Conservation (phyloP, 2,113 vertebrate genomes). For the Sylvilagus bachmani region DNA sequence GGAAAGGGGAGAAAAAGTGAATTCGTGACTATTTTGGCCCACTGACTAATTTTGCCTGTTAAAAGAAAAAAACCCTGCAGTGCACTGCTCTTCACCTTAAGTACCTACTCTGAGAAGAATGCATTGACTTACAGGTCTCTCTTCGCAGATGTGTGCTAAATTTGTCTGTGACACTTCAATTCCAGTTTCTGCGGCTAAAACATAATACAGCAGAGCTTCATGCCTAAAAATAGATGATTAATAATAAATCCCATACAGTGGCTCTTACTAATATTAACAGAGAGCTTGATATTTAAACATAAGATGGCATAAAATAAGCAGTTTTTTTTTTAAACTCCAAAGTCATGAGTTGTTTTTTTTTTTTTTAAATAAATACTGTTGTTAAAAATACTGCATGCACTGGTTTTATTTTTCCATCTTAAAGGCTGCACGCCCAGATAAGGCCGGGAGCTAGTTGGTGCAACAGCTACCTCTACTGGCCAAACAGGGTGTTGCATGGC, state of each 20-base stretch:
- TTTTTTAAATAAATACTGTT: slow-evolving; percentile 75
- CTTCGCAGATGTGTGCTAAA: slow-evolving; percentile 95
- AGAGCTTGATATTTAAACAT: slow-evolving; percentile 73
- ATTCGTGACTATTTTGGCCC: slow-evolving; percentile 59
- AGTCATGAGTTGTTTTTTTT: slow-evolving; percentile 66
- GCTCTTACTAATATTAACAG: slow-evolving; percentile 76
- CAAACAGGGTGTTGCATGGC: fast-evolving
- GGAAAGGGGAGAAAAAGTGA: slow-evolving; percentile 64
- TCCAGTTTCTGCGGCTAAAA: slow-evolving; percentile 95
- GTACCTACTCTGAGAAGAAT: slow-evolving; percentile 42
- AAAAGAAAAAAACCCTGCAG: neutral
- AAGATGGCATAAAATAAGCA: slow-evolving; percentile 78
- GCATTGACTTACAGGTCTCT: slow-evolving; percentile 88
- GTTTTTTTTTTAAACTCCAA: slow-evolving; percentile 78
- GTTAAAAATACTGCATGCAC: slow-evolving; percentile 66
- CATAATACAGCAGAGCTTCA: slow-evolving; percentile 93
- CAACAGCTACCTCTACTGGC: slow-evolving; percentile 87
- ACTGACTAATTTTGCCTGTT: slow-evolving; percentile 45
- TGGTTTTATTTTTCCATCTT: slow-evolving; percentile 72
- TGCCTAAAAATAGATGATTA: slow-evolving; percentile 88
- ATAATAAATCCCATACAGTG: slow-evolving; percentile 82
- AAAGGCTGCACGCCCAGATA: slow-evolving; percentile 46
- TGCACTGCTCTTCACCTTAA: slow-evolving; percentile 60
- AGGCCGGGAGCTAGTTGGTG: slow-evolving; percentile 37
- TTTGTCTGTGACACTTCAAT: slow-evolving; percentile 96